These are phyloP conservation scores for Papilio xuthus DNA, from an alignment of 1,140 invertebrate genomes.

Conservation along the genomic window DNA sequence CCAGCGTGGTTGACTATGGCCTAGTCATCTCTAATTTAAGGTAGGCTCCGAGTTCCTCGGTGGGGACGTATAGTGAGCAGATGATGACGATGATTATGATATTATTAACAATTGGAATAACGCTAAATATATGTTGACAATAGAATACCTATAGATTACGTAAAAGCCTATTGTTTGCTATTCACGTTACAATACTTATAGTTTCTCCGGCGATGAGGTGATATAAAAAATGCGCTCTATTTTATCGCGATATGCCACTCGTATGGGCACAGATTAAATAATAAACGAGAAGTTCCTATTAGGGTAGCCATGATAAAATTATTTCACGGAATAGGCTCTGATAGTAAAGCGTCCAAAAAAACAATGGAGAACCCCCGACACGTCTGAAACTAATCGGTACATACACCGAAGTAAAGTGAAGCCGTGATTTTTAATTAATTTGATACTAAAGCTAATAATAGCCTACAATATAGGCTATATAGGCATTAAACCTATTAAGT, in stretches of 20 bases:
- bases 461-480: too few species aligned
- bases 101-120: too few species aligned
- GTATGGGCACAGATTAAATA: conserved; percentile 26
- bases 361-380: too few species aligned
- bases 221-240: neutral
- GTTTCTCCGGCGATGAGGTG: neutral
- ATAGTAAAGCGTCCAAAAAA: neutral
- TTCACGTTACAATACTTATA: neutral
- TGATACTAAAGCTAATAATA: too few species aligned
- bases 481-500: neutral
- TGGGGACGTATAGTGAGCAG: too few species aligned
- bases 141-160: neutral
- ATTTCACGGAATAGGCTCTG: neutral
- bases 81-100: too few species aligned
- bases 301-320: neutral
- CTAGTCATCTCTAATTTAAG: too few species aligned
- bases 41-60: too few species aligned
- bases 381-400: too few species aligned
- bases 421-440: too few species aligned
- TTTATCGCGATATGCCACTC: conserved; percentile 18
- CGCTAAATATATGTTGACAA: neutral
- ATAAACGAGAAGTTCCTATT: conserved; percentile 33
- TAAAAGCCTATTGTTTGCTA: neutral
- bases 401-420: too few species aligned
- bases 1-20: too few species aligned